Conservation (phyloP, 2,113 vertebrate genomes). For the Ciconia maguari region DNA sequence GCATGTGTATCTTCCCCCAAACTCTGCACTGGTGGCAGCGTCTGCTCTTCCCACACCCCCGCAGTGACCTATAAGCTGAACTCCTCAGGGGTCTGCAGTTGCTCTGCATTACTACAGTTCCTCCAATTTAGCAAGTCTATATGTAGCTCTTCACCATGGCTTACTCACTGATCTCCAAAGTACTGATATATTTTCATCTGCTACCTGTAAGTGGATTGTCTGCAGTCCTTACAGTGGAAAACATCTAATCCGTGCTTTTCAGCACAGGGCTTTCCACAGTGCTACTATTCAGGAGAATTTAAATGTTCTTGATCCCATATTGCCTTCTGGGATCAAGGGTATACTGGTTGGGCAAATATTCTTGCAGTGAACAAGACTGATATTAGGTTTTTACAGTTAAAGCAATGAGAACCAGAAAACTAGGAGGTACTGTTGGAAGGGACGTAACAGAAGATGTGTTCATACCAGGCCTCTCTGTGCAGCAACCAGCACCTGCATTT, state of each 20-base stretch:
- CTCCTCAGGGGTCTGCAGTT: not conserved
- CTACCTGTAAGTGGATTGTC: not conserved
- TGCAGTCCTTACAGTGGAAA: not conserved
- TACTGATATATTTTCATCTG: not conserved
- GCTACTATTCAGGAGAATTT: not conserved
- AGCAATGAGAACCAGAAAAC: not conserved
- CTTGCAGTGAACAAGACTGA: not conserved
- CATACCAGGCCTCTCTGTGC: not conserved
- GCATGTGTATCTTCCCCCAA: rapidly evolving
- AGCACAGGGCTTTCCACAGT: not conserved
- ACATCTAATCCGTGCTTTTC: not conserved
- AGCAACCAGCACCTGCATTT: not conserved
- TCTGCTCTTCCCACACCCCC: not conserved
- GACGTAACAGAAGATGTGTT: not conserved
- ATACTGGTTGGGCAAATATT: not conserved
- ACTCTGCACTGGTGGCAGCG: not conserved
- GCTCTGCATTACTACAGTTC: not conserved
- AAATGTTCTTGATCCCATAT: not conserved
- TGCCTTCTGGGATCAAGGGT: not conserved
- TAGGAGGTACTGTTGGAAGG: not conserved
- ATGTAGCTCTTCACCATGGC: not conserved
- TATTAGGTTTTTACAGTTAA: not conserved
- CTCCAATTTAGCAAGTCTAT: not conserved
- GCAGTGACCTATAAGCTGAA: not conserved
- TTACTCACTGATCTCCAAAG: not conserved